phyloP scores from a whole-genome alignment of 2,888 invertebrate genomes.

The Criorhina ranunculi region DNA sequence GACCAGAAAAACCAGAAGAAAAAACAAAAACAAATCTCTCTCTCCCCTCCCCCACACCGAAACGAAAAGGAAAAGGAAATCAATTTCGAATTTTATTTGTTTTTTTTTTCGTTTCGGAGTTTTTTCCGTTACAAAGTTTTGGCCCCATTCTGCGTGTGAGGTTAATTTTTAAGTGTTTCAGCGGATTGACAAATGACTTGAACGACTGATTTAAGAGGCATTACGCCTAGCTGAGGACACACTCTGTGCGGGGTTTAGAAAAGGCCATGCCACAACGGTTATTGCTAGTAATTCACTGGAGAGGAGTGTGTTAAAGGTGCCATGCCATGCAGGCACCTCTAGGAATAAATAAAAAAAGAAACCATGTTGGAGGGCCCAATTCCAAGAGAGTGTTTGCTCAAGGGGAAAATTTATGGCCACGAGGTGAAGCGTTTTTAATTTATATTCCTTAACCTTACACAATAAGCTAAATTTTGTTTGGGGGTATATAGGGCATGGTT shows the following conservation, averaged over 20 bases:
- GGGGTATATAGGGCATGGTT: slow-evolving; percentile 17
- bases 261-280: slow-evolving; percentile 52
- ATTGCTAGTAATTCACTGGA: slow-evolving; percentile 61
- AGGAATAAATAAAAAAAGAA: too few species aligned
- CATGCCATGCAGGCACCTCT: neutral
- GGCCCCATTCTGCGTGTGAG: neutral
- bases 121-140: slow-evolving; percentile 1
- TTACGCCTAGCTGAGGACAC: slow-evolving; percentile 48
- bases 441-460: slow-evolving; percentile 56
- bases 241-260: slow-evolving; percentile 17
- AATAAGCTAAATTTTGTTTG: slow-evolving; percentile 43
- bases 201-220: slow-evolving; percentile 74
- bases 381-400: slow-evolving; percentile 30
- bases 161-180: slow-evolving; percentile 60
- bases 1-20: neutral
- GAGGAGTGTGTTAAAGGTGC: slow-evolving; percentile 48
- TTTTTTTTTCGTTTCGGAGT: slow-evolving; percentile 7
- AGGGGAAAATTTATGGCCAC: slow-evolving; percentile 55
- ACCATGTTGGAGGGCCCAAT: slow-evolving; percentile 1
- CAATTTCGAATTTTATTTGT: slow-evolving; percentile 62
- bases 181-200: slow-evolving; percentile 74
- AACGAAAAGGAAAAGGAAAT: slow-evolving; percentile 37
- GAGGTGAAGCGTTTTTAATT: slow-evolving; percentile 71
- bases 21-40: slow-evolving; percentile 6
- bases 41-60: neutral